These are phyloP conservation scores for Sebastiscus albofasciatus DNA, from an alignment of 2,797 vertebrate genomes.

Conservation along the genomic window DNA sequence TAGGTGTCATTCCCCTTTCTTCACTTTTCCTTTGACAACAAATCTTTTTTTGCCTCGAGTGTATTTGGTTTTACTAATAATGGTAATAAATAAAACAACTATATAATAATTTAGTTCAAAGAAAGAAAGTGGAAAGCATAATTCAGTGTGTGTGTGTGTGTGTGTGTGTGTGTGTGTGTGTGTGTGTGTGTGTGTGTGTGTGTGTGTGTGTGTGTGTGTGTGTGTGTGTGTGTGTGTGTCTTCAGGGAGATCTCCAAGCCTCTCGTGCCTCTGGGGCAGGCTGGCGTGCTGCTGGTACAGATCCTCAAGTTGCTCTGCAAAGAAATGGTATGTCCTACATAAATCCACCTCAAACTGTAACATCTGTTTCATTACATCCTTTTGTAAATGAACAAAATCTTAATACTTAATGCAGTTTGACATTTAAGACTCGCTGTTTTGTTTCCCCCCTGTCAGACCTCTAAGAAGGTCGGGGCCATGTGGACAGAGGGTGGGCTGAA, in stretches of 20 bases:
- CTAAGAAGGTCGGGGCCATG: slow-evolving; percentile 90
- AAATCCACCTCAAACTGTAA: not conserved
- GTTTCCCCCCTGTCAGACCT: slow-evolving; percentile 83
- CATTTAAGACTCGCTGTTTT: not conserved
- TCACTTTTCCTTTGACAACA: not conserved
- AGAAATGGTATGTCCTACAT: slow-evolving; percentile 87
- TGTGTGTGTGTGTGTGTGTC: too few species aligned
- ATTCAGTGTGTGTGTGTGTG: not conserved
- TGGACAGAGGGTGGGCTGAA: slow-evolving; percentile 92
- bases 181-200: not conserved
- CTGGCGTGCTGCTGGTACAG: slow-evolving; percentile 88
- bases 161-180: not conserved
- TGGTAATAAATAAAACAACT: not conserved
- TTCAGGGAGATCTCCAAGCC: slow-evolving; percentile 94
- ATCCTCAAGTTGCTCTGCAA: slow-evolving; percentile 94
- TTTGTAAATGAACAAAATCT: not conserved
- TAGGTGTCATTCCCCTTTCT: not conserved
- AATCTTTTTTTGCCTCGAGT: not conserved
- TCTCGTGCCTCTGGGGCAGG: slow-evolving; percentile 90
- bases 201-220: too few species aligned
- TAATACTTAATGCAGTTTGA: not conserved
- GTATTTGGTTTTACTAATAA: not conserved
- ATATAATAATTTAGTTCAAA: not conserved
- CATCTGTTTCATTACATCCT: not conserved
- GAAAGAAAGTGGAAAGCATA: not conserved